Evolutionary conservation across 2,113 vertebrate species (phyloP), one percentile per base, ranked within the genome.

Genomic region (Mixornis gularis): DNA sequence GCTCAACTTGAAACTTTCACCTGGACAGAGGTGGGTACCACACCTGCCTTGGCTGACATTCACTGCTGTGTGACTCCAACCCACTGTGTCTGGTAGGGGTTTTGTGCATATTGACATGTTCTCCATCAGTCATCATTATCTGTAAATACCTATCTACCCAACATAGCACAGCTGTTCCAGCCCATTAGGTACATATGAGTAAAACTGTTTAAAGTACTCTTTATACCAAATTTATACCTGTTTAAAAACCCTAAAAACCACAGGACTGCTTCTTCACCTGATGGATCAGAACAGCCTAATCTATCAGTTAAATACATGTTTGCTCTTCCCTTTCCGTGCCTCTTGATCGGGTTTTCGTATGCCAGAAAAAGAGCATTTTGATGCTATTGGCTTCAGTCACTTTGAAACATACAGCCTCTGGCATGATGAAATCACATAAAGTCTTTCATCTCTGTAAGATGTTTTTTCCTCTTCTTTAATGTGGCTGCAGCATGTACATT

Each of bases 401-500:
- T 85, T 85, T 3, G 3, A 90, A 89, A 79, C 13, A 32, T 17
- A 53, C 12, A 65, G 66, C 34, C 89, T 82, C 36, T 91, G 85
- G 68, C 46, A 59, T 18, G 41, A 87, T 46, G 30, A 82, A 89
- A 76, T 89, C 64, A 43, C 27, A 46, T 77, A 40, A 34, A 0
- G 0, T 72, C 51, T 62, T 64, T 87, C 41, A 85, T 85, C 87
- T 92, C 79, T 69, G 17, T 49, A 89, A 87, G 53, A 79, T 72
- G 51, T 24, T 93, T 93, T 70, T 36, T 21, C n/a, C 43, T 24
- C 66, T 38, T 71, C 80, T 89, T 87, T 87, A 72, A 74, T 40
- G 74, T 91, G 90, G 68, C 83, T 84, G 51, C 63, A 65, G 69
- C 68, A 46, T 69, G 81, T 85, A 91, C 78, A 90, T 95, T 94